Evolutionary conservation across 2,113 vertebrate genomes (phyloP).

Genomic region (Trachemys scripta): DNA sequence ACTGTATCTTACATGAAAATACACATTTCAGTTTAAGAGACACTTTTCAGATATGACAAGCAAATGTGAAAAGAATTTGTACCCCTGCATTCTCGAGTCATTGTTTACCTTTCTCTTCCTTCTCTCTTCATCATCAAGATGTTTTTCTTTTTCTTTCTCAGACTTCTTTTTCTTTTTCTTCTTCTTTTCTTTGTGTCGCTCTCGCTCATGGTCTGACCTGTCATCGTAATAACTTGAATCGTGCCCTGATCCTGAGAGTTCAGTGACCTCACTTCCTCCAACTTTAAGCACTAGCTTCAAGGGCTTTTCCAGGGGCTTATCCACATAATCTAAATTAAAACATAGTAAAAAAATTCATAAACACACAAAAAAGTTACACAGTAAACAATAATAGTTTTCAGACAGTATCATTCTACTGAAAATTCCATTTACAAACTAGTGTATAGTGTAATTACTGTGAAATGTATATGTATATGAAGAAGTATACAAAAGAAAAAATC

Average conservation of each 20-base stretch:
- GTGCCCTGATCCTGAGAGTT: slow-evolving; percentile 95
- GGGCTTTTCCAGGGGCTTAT: slow-evolving; percentile 94
- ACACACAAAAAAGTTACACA: rapidly evolving
- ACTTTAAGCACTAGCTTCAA: slow-evolving; percentile 97
- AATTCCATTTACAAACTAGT: rapidly evolving
- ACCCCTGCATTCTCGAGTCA: background rate
- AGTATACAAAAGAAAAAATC: background rate
- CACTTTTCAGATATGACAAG: background rate
- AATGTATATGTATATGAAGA: rapidly evolving
- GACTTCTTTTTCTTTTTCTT: slow-evolving; percentile 99
- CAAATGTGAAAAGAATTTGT: rapidly evolving
- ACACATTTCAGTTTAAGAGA: too few relatives aligned
- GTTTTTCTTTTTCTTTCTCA: slow-evolving; percentile 95
- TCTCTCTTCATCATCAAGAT: slow-evolving; percentile 92
- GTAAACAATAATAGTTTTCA: background rate
- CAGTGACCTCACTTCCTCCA: slow-evolving; percentile 95
- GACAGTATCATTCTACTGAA: background rate
- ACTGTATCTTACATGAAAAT: background rate
- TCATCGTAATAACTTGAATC: slow-evolving; percentile 98
- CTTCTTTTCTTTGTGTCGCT: slow-evolving; percentile 95
- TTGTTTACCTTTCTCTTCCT: slow-evolving; percentile 89
- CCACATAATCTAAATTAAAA: slow-evolving; percentile 85
- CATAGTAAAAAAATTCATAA: background rate
- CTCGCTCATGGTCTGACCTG: slow-evolving; percentile 94
- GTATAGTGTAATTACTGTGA: background rate